Base-by-base conservation (phyloP, 2,888 invertebrate species). In the Phytoseiulus persimilis region DNA sequence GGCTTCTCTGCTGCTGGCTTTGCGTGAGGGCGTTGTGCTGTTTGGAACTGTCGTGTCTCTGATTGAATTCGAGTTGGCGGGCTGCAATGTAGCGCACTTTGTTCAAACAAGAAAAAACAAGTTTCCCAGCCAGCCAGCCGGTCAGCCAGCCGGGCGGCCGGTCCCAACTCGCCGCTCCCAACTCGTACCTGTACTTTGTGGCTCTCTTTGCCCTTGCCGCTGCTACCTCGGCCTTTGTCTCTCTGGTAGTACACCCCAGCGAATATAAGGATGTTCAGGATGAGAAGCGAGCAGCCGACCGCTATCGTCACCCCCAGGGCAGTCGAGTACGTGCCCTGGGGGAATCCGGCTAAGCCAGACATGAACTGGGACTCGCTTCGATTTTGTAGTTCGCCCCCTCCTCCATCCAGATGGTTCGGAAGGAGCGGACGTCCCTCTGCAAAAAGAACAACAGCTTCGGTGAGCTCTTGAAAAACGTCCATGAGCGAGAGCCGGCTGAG, bases 181-280 rank as follows among this genome's bases (percentile, higher is more conserved):
- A 65, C 65, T 65, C 65, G 65, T 87, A 87, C 87, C 87, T 87
- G 87, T 33, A 87, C 87, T 45, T 87, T 87, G 87, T 87, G 87
- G 33, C 87, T 45, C 87, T 87, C 87, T n/a, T 87, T 87, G 87
- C 45, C 87, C 33, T 87, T 87, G 87, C 45, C 87, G n/a, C 87
- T 33, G 65, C 65, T 65, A 65, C 65, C 65, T n/a, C 87, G 87
- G 45, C 87, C 89, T 83, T 90, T 90, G 83, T 93, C 93, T 90
- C 93, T 91, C 92, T 98, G 97, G 92, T 98, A 98, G 93, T 97
- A 98, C 0, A 98, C 96, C 3, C 97, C 97, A 90, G 97, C 97
- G 92, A 98, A 98, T 92, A 98, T 97, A 45, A 98, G 94, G 89
- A 98, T 96, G 92, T 98, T 98, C 3, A 98, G 94, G 92, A 98